Conservation (phyloP, 2,113 vertebrate species). For the Melanocharis versteri region DNA sequence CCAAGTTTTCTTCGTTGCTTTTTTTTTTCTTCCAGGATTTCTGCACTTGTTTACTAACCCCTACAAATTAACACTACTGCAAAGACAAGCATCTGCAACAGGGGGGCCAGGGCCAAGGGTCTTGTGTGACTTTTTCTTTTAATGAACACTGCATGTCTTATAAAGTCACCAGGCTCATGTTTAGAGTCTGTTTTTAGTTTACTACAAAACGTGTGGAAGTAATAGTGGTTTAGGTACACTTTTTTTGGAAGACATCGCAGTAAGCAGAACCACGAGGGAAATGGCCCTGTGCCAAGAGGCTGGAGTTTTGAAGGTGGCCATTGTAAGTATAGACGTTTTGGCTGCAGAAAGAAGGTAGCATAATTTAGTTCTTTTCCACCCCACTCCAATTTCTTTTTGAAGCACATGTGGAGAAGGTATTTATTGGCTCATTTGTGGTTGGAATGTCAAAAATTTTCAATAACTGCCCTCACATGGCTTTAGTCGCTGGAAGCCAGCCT, state of each 20-base stretch:
- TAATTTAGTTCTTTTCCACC: constrained; percentile 81
- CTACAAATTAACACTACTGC: constrained; percentile 62
- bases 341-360: constrained; percentile 80
- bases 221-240: constrained; percentile 74
- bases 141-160: constrained; percentile 66
- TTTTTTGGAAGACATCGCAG: constrained; percentile 73
- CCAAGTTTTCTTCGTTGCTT: not conserved
- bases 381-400: constrained; percentile 80
- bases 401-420: constrained; percentile 90
- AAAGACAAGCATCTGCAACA: constrained; percentile 57
- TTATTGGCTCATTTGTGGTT: constrained; percentile 90
- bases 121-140: constrained; percentile 53
- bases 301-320: constrained; percentile 81
- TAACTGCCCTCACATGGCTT: constrained; percentile 84
- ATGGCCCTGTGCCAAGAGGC: constrained; percentile 69
- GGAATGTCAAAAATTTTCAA: constrained; percentile 93
- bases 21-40: constrained; percentile 2
- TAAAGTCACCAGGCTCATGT: constrained; percentile 68
- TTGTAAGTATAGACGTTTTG: constrained; percentile 81
- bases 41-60: constrained; percentile 59
- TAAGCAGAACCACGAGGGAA: constrained; percentile 74
- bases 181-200: constrained; percentile 78
- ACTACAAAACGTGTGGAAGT: constrained; percentile 78
- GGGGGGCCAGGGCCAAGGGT: constrained; percentile 32
- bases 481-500: constrained; percentile 75